These are phyloP conservation scores for Rhadina sibilatrix DNA, from an alignment of 2,113 vertebrate genomes.

Conservation along the genomic window DNA sequence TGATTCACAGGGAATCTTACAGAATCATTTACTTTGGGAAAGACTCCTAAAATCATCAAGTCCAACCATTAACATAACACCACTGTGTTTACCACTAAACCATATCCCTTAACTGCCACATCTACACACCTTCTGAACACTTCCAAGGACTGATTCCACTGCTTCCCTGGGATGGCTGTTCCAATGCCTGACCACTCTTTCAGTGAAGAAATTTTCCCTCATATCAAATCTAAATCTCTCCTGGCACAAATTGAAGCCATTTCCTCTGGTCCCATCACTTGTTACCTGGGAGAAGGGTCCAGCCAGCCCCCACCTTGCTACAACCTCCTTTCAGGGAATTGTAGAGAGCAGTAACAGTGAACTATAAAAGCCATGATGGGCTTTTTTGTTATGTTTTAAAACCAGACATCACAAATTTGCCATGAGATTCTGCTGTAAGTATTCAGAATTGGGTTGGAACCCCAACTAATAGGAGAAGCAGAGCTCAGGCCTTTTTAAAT, in stretches of 20 bases:
- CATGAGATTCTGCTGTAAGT: background rate
- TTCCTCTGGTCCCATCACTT: background rate
- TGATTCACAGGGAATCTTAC: background rate
- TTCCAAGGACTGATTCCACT: background rate
- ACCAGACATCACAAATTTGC: background rate
- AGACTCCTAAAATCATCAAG: background rate
- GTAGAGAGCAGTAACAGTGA: background rate
- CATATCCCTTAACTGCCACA: background rate
- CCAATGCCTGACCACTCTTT: background rate
- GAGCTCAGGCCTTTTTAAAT: background rate
- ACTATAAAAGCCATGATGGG: background rate
- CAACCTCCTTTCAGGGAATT: background rate
- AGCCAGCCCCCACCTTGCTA: background rate
- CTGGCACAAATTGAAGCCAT: background rate
- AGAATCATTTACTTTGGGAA: background rate
- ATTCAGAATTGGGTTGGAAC: background rate
- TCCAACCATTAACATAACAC: accelerated
- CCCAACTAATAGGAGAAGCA: background rate
- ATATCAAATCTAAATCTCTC: background rate
- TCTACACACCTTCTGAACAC: background rate
- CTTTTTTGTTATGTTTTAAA: background rate
- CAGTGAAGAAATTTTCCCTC: background rate
- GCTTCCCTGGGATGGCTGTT: background rate
- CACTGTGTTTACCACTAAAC: background rate
- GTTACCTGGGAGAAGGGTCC: background rate